Evolutionary conservation across 1,140 invertebrate species (phyloP), one percentile per base, ranked within the genome.

Genomic region (Musca vetustissima): DNA sequence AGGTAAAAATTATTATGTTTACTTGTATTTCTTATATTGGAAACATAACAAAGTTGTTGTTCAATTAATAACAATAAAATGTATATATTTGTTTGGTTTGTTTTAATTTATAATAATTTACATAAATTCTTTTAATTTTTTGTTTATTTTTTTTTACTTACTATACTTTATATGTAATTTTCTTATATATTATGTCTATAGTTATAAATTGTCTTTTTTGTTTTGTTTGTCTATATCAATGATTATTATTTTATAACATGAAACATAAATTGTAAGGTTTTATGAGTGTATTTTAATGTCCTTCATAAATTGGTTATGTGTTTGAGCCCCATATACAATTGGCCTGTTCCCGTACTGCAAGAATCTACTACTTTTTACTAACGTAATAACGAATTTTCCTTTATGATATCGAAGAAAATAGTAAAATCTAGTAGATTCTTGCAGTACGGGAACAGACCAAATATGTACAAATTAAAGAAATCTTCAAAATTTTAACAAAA

Each of bases 1-100:
- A 50, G 48, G 43, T 48, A 65, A 65, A 65, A 65, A 65, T 65
- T 65, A 65, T 25, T n/a, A n/a, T n/a, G 19, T 65, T 49, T 49
- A 11, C 47, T 48, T 64, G n/a, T n/a, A n/a, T 49, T n/a, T 65
- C 32, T 47, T 49, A 65, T 65, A 14, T 49, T 49, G 43, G 49
- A 49, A 65, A 65, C 57, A 61, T 61, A 65, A 50, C 64, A 65
- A 50, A 65, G 15, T 25, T 19, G 17, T 19, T 52, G n/a, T n/a
- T n/a, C n/a, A 49, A 65, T 49, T 50, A 65, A 25, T 49, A 49
- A 65, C 64, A 65, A 65, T 50, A 50, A 65, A 48, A 50, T 17
- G 48, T 49, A 65, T n/a, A 50, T 65, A 24, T 15, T n/a, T n/a
- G n/a, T 64, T 36, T 47, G 8, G 3, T 43, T 61, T 61, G 4